Base-by-base conservation (phyloP, 2,888 invertebrate genomes). In the Mayetiola destructor region DNA sequence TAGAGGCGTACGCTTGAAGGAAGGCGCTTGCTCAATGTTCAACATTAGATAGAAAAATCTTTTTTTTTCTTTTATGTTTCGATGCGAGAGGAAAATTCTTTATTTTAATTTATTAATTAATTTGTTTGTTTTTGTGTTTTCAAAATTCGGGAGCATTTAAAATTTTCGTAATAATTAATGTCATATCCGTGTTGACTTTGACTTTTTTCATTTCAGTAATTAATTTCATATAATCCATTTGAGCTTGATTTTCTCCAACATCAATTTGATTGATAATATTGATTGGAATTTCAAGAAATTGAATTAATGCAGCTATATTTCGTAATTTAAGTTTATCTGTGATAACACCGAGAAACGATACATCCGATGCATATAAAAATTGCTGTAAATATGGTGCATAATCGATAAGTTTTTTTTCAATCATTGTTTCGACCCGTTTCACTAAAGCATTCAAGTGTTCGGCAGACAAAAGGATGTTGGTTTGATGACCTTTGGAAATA, bases 401-500 rank as follows among this genome's bases (percentile, higher is more conserved):
- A 32, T 63, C 61, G 3, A 61, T 40, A 0, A 63, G 61, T 32
- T 66, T 65, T 1, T 59, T 59, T 57, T 69, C 69, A 16, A 71
- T 64, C 35, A 64, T 62, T 20, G 63, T 57, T 59, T 65, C 66
- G 23, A 68, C 65, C 32, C 67, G 66, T 58, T 69, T 67, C 23
- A 67, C 62, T 59, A 67, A 64, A 56, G 71, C 66, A 39, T 66
- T 64, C n/a, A 71, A 62, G 3, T 71, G 65, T 60, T 72, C 72
- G 54, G 66, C 65, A 0, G 71, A 68, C 36, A 71, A 61, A 8
- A 72, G 61, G 9, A 66, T 62, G 64, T 68, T 67, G 68, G 36
- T 29, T 6, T 21, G 48, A 9, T 73, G 66, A 61, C 69, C 67
- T 62, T 76, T 68, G 6, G 78, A 74, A 62, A 81, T 82, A 0